Evolutionary conservation across 2,797 vertebrate species (phyloP).

Genomic region (Carduelis carduelis): DNA sequence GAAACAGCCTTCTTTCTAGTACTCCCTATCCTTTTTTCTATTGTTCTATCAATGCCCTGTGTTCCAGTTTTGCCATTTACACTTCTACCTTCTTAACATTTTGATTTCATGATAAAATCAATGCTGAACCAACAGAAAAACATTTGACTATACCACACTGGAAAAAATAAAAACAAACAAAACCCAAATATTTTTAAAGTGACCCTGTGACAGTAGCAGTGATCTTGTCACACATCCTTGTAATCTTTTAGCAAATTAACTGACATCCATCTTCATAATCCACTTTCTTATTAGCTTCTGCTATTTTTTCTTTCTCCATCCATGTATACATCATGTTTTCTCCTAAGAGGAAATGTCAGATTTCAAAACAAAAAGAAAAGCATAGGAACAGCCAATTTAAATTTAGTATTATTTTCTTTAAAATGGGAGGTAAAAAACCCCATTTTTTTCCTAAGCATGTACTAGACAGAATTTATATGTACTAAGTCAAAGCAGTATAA

Average conservation of each 20-base stretch:
- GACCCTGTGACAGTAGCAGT: background rate
- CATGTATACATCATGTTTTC: background rate
- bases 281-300: background rate
- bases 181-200: background rate
- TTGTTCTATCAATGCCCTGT: background rate
- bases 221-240: background rate
- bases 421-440: rapidly evolving
- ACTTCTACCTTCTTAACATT: background rate
- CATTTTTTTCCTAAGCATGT: background rate
- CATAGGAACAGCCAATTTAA: background rate
- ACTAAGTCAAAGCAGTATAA: background rate
- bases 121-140: background rate
- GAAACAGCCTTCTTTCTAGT: background rate
- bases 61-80: background rate
- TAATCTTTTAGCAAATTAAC: background rate
- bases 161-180: background rate
- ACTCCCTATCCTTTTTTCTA: background rate
- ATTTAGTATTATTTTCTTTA: background rate
- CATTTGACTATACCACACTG: background rate
- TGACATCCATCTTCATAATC: background rate
- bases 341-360: background rate
- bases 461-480: background rate
- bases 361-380: background rate
- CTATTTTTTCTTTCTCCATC: background rate
- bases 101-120: background rate